Conservation (phyloP, 2,888 invertebrate species). For the Trichopria drosophilae region DNA sequence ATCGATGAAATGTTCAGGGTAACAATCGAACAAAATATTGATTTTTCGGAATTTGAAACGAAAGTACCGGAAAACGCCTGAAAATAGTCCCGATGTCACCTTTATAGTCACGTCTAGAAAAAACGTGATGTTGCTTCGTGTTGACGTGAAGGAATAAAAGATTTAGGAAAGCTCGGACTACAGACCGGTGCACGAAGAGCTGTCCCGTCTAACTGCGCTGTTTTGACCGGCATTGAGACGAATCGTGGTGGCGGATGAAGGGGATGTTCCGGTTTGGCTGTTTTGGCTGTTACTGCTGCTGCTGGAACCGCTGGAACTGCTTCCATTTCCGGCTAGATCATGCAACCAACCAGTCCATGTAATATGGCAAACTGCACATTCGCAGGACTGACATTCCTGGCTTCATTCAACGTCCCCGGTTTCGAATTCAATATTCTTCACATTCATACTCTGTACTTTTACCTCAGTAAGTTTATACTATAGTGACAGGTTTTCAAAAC, state of each 20-base stretch:
- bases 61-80: no score
- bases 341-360: slow-evolving; percentile 56
- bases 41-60: no score
- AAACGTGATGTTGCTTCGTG: no score
- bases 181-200: slow-evolving; percentile 54
- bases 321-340: slow-evolving; percentile 47
- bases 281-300: slow-evolving; percentile 56
- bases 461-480: neutral
- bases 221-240: slow-evolving; percentile 42
- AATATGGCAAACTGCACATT: no score
- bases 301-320: slow-evolving; percentile 48
- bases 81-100: no score
- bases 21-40: no score
- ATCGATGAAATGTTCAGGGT: no score
- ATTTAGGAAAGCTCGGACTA: slow-evolving; percentile 43
- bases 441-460: slow-evolving; percentile 9
- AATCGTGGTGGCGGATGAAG: slow-evolving; percentile 41
- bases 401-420: slow-evolving; percentile 46
- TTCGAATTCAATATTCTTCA: no score
- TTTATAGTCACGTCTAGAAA: no score
- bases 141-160: no score
- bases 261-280: slow-evolving; percentile 52
- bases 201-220: slow-evolving; percentile 43
- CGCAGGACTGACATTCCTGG: no score
- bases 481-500: no score